A percentile compares a stretch with the other conserved stretches of the same genome.
phyloP scores from a whole-genome alignment of 2,113 vertebrate species.

The Hirundichthys speculiger region DNA sequence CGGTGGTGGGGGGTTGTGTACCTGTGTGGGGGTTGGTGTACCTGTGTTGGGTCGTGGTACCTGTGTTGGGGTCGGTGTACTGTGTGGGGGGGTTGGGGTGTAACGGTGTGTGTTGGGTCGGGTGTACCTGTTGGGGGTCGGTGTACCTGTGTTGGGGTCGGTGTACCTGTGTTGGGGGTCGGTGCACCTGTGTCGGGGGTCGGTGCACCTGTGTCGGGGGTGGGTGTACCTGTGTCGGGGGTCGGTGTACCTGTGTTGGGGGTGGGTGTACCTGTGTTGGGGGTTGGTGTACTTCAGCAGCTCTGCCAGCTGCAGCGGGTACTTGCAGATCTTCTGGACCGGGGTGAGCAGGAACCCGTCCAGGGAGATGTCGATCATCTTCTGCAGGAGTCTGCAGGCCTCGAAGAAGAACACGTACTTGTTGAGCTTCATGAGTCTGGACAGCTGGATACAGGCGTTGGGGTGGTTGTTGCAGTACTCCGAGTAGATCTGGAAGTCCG shows the following conservation, averaged over 20 bases:
- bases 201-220: too few relatives aligned
- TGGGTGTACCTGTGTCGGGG: too few relatives aligned
- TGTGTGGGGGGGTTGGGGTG: too few relatives aligned
- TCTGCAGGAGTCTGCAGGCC: constrained; percentile 93
- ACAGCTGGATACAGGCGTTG: constrained; percentile 91
- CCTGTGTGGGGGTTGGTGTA: constrained; percentile 83
- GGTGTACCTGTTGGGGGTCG: background rate
- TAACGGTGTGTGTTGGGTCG: too few relatives aligned
- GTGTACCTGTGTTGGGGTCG: constrained; percentile 55
- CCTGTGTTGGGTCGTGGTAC: constrained; percentile 64
- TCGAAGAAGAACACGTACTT: constrained; percentile 98
- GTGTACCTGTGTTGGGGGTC: constrained; percentile 85
- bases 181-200: too few relatives aligned
- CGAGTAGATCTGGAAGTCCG: constrained; percentile 96
- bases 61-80: too few relatives aligned
- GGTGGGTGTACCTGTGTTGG: constrained; percentile 86
- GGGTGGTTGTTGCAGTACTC: constrained; percentile 99
- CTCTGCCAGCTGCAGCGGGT: constrained; percentile 92
- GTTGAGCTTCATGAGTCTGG: constrained; percentile 90
- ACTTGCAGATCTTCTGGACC: constrained; percentile 98
- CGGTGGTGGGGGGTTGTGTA: background rate
- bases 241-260: too few relatives aligned
- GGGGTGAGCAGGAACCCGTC: constrained; percentile 95
- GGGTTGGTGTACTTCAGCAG: constrained; percentile 96
- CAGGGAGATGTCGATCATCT: constrained; percentile 96